phyloP scores from a whole-genome alignment of 2,797 vertebrate species.

The Chaenodraco wilsoni region DNA sequence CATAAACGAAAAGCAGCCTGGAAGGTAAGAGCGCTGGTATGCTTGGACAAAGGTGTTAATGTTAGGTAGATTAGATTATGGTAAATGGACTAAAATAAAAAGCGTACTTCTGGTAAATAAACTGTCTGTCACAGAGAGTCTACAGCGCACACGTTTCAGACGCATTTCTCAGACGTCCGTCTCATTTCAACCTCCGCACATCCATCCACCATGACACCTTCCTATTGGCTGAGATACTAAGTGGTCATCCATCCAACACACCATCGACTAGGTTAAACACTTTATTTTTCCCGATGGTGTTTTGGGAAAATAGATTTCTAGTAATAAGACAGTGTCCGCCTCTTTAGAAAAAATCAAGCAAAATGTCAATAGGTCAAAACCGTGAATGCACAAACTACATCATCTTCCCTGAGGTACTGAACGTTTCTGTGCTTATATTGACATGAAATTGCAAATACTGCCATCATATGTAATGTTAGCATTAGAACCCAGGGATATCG shows the following conservation, averaged over 20 bases:
- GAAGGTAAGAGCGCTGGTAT: not conserved
- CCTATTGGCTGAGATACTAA: slow-evolving; percentile 34
- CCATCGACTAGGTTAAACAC: slow-evolving; percentile 1
- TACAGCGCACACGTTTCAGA: slow-evolving; percentile 14
- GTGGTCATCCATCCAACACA: slow-evolving; percentile 31
- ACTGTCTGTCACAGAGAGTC: slow-evolving; percentile 6
- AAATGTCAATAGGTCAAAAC: slow-evolving; percentile 54
- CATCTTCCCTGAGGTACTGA: too few relatives aligned
- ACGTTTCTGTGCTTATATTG: too few relatives aligned
- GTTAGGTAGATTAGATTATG: slow-evolving; percentile 1
- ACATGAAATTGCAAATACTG: too few relatives aligned
- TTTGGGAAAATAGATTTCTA: slow-evolving; percentile 6
- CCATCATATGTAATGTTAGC: too few relatives aligned
- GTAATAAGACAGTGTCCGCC: not conserved
- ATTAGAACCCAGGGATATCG: too few relatives aligned
- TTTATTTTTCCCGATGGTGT: not conserved
- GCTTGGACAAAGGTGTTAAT: slow-evolving; percentile 6
- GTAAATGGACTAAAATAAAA: slow-evolving; percentile 11
- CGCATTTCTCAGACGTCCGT: slow-evolving; percentile 21
- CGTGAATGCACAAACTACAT: too few relatives aligned
- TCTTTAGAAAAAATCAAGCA: slow-evolving; percentile 32
- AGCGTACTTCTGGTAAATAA: slow-evolving; percentile 16
- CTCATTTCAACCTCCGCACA: slow-evolving; percentile 28
- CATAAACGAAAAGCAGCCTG: slow-evolving; percentile 8
- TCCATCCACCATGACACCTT: slow-evolving; percentile 23